Percentiles rank a stretch among this genome's conserved stretches.
Conservation (phyloP, 2,113 vertebrate species). For the Petrocephalus microphthalmus region DNA sequence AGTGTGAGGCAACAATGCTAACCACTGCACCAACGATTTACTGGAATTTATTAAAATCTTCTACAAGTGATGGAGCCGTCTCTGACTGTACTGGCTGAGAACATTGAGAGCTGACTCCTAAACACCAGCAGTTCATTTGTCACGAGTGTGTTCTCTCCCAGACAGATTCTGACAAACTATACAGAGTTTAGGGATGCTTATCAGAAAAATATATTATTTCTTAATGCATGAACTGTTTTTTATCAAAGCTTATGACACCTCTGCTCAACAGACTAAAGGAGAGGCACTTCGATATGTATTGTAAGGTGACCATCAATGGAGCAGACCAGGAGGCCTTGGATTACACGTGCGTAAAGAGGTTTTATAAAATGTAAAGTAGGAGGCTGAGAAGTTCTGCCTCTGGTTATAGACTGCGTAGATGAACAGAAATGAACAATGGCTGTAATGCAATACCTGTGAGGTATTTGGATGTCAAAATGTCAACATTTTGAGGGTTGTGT, state of each 20-base stretch:
- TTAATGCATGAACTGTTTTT: background rate
- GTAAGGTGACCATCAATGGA: background rate
- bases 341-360: too few relatives aligned
- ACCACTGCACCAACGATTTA: background rate
- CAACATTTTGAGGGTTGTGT: too few relatives aligned
- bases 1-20: background rate
- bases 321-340: too few relatives aligned
- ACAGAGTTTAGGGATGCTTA: background rate
- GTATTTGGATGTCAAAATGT: too few relatives aligned
- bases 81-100: background rate
- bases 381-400: too few relatives aligned
- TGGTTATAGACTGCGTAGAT: too few relatives aligned
- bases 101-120: background rate
- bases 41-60: background rate
- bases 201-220: background rate
- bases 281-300: background rate
- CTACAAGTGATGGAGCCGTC: background rate
- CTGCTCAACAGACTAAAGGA: background rate
- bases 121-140: background rate
- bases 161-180: background rate
- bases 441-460: too few relatives aligned
- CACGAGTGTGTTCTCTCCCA: background rate
- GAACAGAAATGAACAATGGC: too few relatives aligned
- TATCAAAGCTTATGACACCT: background rate
- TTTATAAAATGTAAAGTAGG: too few relatives aligned